Base-by-base conservation (phyloP, 2,113 vertebrate genomes). In the Acrocephalus arundinaceus region DNA sequence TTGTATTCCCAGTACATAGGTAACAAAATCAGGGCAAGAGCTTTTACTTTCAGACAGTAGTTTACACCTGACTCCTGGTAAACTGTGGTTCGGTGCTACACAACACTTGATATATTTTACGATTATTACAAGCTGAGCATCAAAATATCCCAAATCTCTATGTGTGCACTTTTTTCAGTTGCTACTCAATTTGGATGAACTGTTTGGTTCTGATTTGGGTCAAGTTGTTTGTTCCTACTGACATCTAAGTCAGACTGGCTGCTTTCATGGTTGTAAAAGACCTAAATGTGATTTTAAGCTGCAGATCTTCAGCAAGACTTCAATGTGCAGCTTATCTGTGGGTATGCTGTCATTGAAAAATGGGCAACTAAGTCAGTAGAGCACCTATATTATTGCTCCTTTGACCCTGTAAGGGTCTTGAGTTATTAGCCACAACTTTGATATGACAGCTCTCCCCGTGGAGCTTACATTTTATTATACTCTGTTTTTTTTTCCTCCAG, bases 401-500 rank as follows among this genome's bases (percentile, higher is more conserved):
- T 75, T 74, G 75, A 21, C n/a, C 43, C 19, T 65, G 21, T 68
- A 66, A 87, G 23, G 5, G 28, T 66, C 19, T 80, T 39, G 41
- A 71, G 31, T 86, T 90, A 39, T 61, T n/a, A 87, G 25, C 37
- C 19, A 33, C 10, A 58, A 23, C 21, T 88, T 37, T 33, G 62
- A 46, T 66, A 39, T 7, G 23, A 15, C 28, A 80, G 20, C 13
- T 79, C 2, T 91, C 8, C 11, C 8, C 54, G 2, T 33, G 46
- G n/a, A 85, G 59, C n/a, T 96, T 51, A 79, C 0, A 7, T 67
- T 87, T 88, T 43, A 24, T 74, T 80, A 6, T 12, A n/a, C 30
- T 25, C 81, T 86, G 4, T 1, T 35, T 76, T 58, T 81, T 51
- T 13, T 1, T 52, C 73, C 82, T 21, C 30, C 82, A 99, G 99